These are phyloP conservation scores for Steinernema scapterisci DNA, from an alignment of 2,888 invertebrate genomes.

Conservation along the genomic window DNA sequence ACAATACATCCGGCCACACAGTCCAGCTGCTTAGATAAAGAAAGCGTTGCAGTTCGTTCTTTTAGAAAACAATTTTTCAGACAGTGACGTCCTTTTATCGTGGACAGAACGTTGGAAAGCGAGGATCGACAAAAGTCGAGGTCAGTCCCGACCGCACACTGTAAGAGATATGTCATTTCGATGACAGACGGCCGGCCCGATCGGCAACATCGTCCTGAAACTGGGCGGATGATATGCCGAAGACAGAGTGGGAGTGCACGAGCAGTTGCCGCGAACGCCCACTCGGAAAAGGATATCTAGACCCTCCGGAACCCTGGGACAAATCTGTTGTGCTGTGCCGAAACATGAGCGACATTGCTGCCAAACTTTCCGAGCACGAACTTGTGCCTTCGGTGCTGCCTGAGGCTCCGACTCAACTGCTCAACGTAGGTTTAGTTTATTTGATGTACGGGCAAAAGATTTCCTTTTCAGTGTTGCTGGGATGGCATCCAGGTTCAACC, in stretches of 20 bases:
- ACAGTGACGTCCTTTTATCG: too few relatives aligned
- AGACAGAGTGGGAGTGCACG: neutral
- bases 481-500: constrained; percentile 65
- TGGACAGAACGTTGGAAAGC: too few relatives aligned
- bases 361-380: constrained; percentile 60
- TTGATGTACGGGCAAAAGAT: neutral
- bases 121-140: too few relatives aligned
- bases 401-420: constrained; percentile 57
- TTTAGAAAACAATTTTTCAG: too few relatives aligned
- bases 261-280: constrained; percentile 16
- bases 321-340: constrained; percentile 4
- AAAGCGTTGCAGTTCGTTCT: too few relatives aligned
- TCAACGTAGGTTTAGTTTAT: constrained; percentile 44
- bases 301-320: neutral
- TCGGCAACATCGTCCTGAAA: constrained; percentile 15
- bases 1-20: too few relatives aligned
- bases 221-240: constrained; percentile 22
- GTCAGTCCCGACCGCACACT: constrained; percentile 13
- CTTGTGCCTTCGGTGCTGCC: constrained; percentile 65
- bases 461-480: constrained; percentile 58
- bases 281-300: constrained; percentile 23
- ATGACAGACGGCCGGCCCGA: constrained; percentile 1
- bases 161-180: constrained; percentile 6
- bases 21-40: too few relatives aligned
- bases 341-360: constrained; percentile 58